Evolutionary conservation across 1,140 invertebrate genomes (phyloP).

Genomic region (Metaphire vulgaris): DNA sequence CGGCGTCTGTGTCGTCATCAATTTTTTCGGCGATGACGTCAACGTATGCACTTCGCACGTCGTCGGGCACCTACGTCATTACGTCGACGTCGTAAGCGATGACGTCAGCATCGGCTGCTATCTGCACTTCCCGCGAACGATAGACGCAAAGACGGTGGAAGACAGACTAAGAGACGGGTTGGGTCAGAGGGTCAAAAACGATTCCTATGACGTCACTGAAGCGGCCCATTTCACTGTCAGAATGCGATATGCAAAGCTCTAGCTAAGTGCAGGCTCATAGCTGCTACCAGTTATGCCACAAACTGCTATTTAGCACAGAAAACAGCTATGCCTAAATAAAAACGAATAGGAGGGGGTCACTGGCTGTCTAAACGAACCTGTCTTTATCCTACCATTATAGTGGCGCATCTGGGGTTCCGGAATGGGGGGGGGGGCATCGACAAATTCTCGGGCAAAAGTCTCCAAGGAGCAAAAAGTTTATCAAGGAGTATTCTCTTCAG

Average conservation of each 20-base stretch:
- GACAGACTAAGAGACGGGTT: not conserved
- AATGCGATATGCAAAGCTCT: not conserved
- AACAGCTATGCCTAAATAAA: too few relatives aligned
- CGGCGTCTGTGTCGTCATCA: not conserved
- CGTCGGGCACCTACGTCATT: not conserved
- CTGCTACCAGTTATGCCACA: too few relatives aligned
- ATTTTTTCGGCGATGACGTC: not conserved
- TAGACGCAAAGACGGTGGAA: not conserved
- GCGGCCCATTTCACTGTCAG: not conserved
- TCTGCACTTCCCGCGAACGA: not conserved
- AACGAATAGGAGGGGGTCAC: too few relatives aligned
- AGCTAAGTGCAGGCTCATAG: not conserved
- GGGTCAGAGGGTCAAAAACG: not conserved
- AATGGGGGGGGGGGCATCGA: too few relatives aligned
- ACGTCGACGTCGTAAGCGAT: not conserved
- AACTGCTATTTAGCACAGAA: too few relatives aligned
- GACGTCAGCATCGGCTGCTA: not conserved
- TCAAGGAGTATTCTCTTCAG: too few relatives aligned
- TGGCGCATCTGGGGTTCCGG: too few relatives aligned
- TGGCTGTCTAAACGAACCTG: too few relatives aligned
- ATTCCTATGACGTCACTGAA: not conserved
- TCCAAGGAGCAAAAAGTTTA: too few relatives aligned
- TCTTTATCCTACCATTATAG: too few relatives aligned
- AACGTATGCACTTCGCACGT: not conserved
- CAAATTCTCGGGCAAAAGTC: too few relatives aligned